Base-by-base conservation (phyloP, 2,113 vertebrate species). In the Salminus brasiliensis region DNA sequence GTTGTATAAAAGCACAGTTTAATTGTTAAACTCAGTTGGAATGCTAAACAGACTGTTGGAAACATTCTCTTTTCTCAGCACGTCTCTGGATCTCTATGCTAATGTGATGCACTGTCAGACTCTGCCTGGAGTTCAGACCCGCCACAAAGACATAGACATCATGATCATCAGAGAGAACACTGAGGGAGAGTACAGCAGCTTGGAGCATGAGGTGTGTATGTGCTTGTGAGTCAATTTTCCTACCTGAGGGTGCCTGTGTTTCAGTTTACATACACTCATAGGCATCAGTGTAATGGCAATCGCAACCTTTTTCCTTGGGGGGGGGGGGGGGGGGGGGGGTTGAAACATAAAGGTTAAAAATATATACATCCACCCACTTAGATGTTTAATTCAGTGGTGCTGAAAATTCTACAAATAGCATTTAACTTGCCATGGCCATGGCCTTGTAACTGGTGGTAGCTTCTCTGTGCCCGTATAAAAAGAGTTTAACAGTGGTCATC, bases 71-170 rank as follows among this genome's bases (percentile, higher is more conserved):
- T 15, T 55, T 32, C 49, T 49, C 57, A 96, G 95, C 65, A 96
- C 95, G 25, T 92, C 86, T 74, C 87, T 96, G 84, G 95, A 96
- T 63, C 92, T 95, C 16, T 96, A 94, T 13, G 95, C 94, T 80
- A 96, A 95, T 0, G 91, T 96, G 59, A 94, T 96, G 84, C 94
- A 95, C 89, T 95, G 95, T 83, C 92, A 92, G 90, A 94, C 93
- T 74, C 85, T 95, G 32, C 92, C 93, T 0, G 94, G 95, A 0
- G 94, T 95, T 60, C 91, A 90, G 71, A 93, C 94, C 0, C 90
- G 92, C 2, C 94, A 96, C 85, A 89, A 80, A 53, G 90, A 94
- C 86, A 83, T 96, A 4, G 93, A 96, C 84, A 94, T 96, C 79
- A 87, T 95, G 59, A 95, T 95, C 3, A 92, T 96, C 69, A 89